Percentiles rank a stretch among this genome's conserved stretches.
Evolutionary conservation across 2,113 vertebrate genomes (phyloP).

Genomic region (Zingel zingel): DNA sequence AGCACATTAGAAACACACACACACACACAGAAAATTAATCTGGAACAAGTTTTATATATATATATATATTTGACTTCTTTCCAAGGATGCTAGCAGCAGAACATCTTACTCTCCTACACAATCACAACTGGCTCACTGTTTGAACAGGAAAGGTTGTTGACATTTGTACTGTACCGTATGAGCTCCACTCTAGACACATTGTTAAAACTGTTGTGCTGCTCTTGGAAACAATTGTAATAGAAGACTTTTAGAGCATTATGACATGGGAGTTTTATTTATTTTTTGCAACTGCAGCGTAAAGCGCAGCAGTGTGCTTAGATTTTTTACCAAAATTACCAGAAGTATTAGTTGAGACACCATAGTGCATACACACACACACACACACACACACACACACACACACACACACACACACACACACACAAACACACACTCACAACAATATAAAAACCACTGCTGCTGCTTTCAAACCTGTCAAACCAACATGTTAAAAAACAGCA

Average conservation of each 20-base stretch:
- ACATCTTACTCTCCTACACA: slow-evolving; percentile 6
- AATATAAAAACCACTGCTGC: background rate
- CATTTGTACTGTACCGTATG: slow-evolving; percentile 3
- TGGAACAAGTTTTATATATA: background rate
- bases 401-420: no score
- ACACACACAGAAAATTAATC: background rate
- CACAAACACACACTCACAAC: no score
- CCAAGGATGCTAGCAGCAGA: background rate
- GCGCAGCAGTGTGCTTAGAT: background rate
- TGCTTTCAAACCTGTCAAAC: background rate
- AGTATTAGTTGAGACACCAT: background rate
- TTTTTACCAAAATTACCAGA: background rate
- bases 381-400: no score
- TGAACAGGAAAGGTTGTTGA: slow-evolving; percentile 31
- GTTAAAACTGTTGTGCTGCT: slow-evolving; percentile 19
- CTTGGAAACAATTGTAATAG: background rate
- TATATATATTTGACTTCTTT: background rate
- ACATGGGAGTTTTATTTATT: background rate
- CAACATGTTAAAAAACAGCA: background rate
- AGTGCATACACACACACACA: background rate
- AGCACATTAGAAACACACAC: background rate
- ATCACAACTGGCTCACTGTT: background rate
- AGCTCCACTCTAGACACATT: background rate
- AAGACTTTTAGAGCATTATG: background rate
- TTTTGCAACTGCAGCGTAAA: background rate